phyloP scores from a whole-genome alignment of 2,797 vertebrate species.

The Dryobates pubescens region DNA sequence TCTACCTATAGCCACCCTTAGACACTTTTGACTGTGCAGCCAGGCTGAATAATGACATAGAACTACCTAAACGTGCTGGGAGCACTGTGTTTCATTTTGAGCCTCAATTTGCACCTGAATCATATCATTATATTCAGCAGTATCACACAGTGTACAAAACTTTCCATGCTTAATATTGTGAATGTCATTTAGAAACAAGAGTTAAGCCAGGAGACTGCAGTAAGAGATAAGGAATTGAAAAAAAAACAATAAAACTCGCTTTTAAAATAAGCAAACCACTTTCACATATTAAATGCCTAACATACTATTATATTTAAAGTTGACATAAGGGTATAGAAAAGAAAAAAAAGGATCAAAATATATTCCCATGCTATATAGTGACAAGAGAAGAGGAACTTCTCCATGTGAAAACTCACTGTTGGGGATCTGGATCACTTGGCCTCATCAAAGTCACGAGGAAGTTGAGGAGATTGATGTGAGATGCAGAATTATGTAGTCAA shows the following conservation, averaged over 20 bases:
- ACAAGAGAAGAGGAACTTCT: not conserved
- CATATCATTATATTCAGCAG: not conserved
- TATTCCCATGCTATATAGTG: not conserved
- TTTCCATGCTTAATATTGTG: not conserved
- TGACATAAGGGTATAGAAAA: not conserved
- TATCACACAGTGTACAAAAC: not conserved
- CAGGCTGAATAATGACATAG: slow-evolving; percentile 10
- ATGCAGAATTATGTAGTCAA: not conserved
- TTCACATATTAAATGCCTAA: not conserved
- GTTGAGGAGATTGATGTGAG: not conserved
- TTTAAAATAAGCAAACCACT: fast-evolving
- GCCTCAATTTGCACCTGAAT: slow-evolving; percentile 20
- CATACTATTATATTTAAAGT: not conserved
- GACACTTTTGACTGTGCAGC: not conserved
- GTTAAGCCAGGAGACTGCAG: not conserved
- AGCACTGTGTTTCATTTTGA: not conserved
- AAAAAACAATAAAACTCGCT: not conserved
- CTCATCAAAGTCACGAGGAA: not conserved
- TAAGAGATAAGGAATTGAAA: not conserved
- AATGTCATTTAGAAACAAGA: not conserved
- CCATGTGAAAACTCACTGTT: fast-evolving
- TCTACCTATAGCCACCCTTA: not conserved
- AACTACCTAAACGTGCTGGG: not conserved
- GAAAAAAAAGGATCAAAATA: not conserved
- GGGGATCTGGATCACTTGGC: not conserved